Evolutionary conservation across 1,140 invertebrate genomes (phyloP).

Genomic region (Stegodyphus mimosarum): DNA sequence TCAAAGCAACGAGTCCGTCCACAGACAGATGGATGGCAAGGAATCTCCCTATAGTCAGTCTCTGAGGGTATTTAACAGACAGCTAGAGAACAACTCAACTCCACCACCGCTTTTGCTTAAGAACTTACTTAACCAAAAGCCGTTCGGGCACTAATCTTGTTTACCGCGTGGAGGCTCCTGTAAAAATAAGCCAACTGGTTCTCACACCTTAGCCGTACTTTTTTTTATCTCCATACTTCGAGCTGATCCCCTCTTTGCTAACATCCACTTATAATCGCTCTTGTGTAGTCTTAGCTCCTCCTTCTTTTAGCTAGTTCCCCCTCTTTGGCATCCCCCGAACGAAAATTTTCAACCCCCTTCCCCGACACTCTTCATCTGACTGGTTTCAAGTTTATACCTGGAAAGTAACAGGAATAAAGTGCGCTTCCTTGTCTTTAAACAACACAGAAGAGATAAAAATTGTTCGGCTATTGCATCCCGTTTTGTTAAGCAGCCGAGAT

Average conservation of each 20-base stretch:
- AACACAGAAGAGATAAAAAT: slow-evolving; percentile 47
- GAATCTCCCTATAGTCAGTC: too few species aligned
- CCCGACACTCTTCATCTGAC: slow-evolving; percentile 1
- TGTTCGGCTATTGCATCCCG: slow-evolving; percentile 33
- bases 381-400: slow-evolving; percentile 45
- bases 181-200: slow-evolving; percentile 49
- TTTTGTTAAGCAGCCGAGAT: slow-evolving; percentile 11
- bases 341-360: not conserved
- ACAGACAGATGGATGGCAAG: too few species aligned
- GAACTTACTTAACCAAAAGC: slow-evolving; percentile 49
- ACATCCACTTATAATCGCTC: slow-evolving; percentile 57
- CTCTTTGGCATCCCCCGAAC: not conserved
- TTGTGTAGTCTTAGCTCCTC: slow-evolving; percentile 46
- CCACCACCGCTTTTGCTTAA: slow-evolving; percentile 31
- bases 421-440: slow-evolving; percentile 42
- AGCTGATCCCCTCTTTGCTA: slow-evolving; percentile 1
- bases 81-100: slow-evolving; percentile 56
- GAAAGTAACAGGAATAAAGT: not conserved
- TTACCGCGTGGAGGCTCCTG: slow-evolving; percentile 48
- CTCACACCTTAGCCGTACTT: not conserved
- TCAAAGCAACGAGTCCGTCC: too few species aligned
- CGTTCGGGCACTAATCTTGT: slow-evolving; percentile 52
- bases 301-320: slow-evolving; percentile 26
- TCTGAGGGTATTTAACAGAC: not conserved
- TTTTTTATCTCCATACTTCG: slow-evolving; percentile 10